Evolutionary conservation across 2,797 vertebrate genomes (phyloP), one percentile per base, ranked within the genome.

Genomic region (Channa striata): DNA sequence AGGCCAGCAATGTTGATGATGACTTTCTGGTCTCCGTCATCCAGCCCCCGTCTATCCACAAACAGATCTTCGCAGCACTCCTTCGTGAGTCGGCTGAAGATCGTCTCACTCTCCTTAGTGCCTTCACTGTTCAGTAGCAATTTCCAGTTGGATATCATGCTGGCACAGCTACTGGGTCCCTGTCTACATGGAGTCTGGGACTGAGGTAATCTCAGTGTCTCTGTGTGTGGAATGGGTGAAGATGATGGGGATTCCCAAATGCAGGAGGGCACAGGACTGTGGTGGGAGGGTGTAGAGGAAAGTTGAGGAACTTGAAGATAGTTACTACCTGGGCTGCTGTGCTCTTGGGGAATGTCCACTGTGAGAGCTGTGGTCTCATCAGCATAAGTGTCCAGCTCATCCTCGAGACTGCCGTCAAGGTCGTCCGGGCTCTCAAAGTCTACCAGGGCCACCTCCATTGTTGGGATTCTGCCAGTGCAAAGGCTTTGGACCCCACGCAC

Each of bases 1-100:
- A 99, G 93, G 14, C 98, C 98, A 0, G 97, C 97, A 0, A 99
- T 97, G 83, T 99, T 99, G 87, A 99, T 96, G 77, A 97, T 96
- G 74, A 99, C 94, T 43, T 97, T 95, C 70, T 97, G 97, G 68
- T 95, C 94, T 8, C 97, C 97, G 39, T 97, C 95, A 12, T 96
- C 95, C 47, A 95, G 79, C 40, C 80, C 90, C 64, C 89, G 85
- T 74, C 94, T 93, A 82, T 97, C 96, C 25, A 94, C 83, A 62
- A 95, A 94, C 19, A 97, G 83, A 65, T 96, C 92, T 56, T 97
- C 95, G 0, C 91, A 90, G 66, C 93, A 95, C 74, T 98, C 97
- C 0, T 95, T 94, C 0, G 95, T 91, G 50, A 96, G 90, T 68
- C 90, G 95, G 85, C 92, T 96, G 81, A 97, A 97, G 68, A 96